A percentile compares a stretch with the other conserved stretches of the same genome.
Conservation (phyloP, 1,140 invertebrate genomes). For the Trichogramma pretiosum region DNA sequence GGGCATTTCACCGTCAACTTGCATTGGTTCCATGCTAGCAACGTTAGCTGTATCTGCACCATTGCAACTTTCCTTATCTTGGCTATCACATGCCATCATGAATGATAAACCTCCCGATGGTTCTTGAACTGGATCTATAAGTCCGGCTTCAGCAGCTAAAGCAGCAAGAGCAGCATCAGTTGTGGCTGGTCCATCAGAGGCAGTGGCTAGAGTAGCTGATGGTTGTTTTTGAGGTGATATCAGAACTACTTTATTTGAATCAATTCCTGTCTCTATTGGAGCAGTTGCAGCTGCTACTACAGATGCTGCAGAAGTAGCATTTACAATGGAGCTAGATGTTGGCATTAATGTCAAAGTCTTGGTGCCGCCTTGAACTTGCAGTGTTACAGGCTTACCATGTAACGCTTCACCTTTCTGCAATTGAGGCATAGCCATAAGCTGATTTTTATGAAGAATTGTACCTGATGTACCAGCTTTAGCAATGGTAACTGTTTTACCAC, state of each 20-base stretch:
- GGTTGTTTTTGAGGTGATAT: slow-evolving; percentile 47
- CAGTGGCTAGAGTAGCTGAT: slow-evolving; percentile 47
- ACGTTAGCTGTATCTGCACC: slow-evolving; percentile 32
- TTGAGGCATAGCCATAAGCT: slow-evolving; percentile 46
- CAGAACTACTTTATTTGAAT: slow-evolving; percentile 48
- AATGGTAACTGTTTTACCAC: slow-evolving; percentile 54
- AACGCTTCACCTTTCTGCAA: slow-evolving; percentile 50
- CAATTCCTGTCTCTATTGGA: too few species aligned
- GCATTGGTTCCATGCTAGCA: slow-evolving; percentile 35
- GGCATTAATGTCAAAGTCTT: slow-evolving; percentile 50
- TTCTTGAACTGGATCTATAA: slow-evolving; percentile 51
- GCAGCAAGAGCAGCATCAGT: slow-evolving; percentile 58
- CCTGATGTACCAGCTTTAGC: slow-evolving; percentile 31
- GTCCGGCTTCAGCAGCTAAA: slow-evolving; percentile 55
- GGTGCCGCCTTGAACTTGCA: slow-evolving; percentile 51
- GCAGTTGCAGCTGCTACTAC: neutral
- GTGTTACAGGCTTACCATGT: slow-evolving; percentile 59
- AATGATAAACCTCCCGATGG: slow-evolving; percentile 38
- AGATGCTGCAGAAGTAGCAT: slow-evolving; percentile 21
- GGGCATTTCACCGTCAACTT: slow-evolving; percentile 41
- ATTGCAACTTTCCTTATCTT: slow-evolving; percentile 40
- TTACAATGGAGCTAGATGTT: slow-evolving; percentile 38
- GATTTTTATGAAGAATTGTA: slow-evolving; percentile 38
- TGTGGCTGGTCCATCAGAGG: slow-evolving; percentile 53
- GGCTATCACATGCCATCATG: slow-evolving; percentile 36